Evolutionary conservation across 2,888 invertebrate genomes (phyloP).

Genomic region (Leptarthrus brevirostris): DNA sequence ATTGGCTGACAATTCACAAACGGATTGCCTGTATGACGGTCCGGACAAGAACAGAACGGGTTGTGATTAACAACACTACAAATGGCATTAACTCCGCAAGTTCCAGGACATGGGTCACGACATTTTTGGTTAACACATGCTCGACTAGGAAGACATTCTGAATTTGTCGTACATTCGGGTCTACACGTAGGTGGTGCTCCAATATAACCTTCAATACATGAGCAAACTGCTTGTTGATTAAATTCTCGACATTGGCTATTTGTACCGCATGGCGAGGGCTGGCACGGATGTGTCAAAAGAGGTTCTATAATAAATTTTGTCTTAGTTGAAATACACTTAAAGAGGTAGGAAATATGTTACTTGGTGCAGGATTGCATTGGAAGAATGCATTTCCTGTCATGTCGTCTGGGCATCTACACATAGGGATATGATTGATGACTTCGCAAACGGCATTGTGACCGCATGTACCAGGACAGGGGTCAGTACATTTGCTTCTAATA

Average conservation of each 20-base stretch:
- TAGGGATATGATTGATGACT: constrained; percentile 81
- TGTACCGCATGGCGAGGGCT: constrained; percentile 78
- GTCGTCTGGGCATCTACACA: constrained; percentile 78
- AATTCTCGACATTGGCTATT: constrained; percentile 80
- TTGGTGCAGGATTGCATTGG: constrained; percentile 66
- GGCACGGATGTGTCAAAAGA: constrained; percentile 68
- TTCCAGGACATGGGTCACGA: constrained; percentile 75
- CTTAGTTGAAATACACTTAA: constrained; percentile 70
- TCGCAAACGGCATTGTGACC: constrained; percentile 80
- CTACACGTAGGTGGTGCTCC: constrained; percentile 80
- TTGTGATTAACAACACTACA: constrained; percentile 82
- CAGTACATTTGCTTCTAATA: constrained; percentile 77
- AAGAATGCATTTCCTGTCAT: constrained; percentile 81
- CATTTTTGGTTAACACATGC: constrained; percentile 80
- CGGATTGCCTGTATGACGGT: constrained; percentile 75
- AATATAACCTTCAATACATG: constrained; percentile 74
- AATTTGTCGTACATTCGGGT: constrained; percentile 77
- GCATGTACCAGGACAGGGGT: constrained; percentile 84
- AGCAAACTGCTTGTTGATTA: constrained; percentile 79
- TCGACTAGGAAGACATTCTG: constrained; percentile 74
- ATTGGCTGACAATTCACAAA: constrained; percentile 75
- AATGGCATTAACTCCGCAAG: constrained; percentile 73
- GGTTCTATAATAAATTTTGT: constrained; percentile 60
- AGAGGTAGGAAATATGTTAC: constrained; percentile 60
- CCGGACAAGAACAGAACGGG: constrained; percentile 79